Evolutionary conservation across 2,888 invertebrate genomes (phyloP), one percentile per base, ranked within the genome.

Genomic region (Octonoba sinensis): DNA sequence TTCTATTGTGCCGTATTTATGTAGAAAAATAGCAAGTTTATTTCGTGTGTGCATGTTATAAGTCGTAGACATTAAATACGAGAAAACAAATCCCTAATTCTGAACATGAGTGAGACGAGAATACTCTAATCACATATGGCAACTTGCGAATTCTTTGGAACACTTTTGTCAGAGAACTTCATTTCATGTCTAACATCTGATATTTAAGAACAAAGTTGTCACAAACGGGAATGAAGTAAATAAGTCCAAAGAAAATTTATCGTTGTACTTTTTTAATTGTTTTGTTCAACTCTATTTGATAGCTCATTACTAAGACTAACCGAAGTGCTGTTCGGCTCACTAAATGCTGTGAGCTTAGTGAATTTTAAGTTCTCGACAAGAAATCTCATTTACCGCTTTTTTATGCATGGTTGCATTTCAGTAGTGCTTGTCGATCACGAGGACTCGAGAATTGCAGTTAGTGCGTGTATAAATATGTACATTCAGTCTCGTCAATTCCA

Each of bases 41-140:
- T 57, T 56, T 65, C 44, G 75, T 67, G 75, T 75, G 75, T 75
- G 75, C 67, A 67, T 67, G 75, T 75, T 75, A 75, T 66, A 60
- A 67, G 60, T 49, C 36, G 75, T 75, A 75, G 75, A 67, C 59
- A 66, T 15, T 13, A 44, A 22, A n/a, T 46, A 57, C 11, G 22
- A 46, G 59, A 1, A 66, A 51, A 20, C 51, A 44, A 20, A 27
- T 56, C 15, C 27, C 24, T 24, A 44, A 62, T 44, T 44, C 62
- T 36, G 62, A 60, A 16, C 3, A 27, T 60, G 27, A 27, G 36
- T 27, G 8, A 4, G 36, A 27, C 24, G 36, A 36, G 36, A 36
- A 36, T 11, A 36, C 36, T 36, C 36, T 11, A 36, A 36, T 8
- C 36, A 36, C 36, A 36, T 2, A 4, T 67, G 36, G 47, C 54